Percentiles rank a stretch among this genome's conserved stretches.
phyloP scores from a whole-genome alignment of 1,140 invertebrate genomes.

The Muscidifurax raptorellus region DNA sequence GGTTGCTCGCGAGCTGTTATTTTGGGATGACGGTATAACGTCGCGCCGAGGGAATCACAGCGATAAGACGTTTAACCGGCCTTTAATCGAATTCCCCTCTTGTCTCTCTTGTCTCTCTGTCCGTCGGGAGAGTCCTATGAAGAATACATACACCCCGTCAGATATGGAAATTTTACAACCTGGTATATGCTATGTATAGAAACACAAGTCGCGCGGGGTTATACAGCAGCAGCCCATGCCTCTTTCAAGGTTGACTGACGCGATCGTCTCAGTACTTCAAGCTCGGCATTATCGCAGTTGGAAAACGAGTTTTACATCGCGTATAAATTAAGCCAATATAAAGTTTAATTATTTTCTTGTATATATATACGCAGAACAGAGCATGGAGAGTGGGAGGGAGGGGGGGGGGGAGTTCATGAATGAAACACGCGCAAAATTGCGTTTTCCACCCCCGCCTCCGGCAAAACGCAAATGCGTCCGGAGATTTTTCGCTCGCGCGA shows the following conservation, averaged over 20 bases:
- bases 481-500: neutral
- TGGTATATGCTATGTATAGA: neutral
- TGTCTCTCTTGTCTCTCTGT: neutral
- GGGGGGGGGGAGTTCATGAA: neutral
- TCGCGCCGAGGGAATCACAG: slow-evolving; percentile 4
- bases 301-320: too few relatives aligned
- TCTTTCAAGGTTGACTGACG: neutral
- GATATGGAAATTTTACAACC: neutral
- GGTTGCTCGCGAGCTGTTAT: slow-evolving; percentile 12
- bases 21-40: neutral
- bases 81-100: slow-evolving; percentile 32
- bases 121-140: neutral
- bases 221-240: neutral
- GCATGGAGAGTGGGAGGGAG: neutral
- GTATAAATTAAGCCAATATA: too few relatives aligned
- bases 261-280: too few relatives aligned
- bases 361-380: neutral
- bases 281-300: too few relatives aligned
- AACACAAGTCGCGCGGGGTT: too few relatives aligned
- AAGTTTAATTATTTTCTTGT: neutral
- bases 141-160: neutral
- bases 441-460: too few relatives aligned
- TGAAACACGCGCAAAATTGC: neutral
- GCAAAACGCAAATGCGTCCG: too few relatives aligned
- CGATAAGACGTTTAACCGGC: slow-evolving; percentile 28